These are phyloP conservation scores for Cyrtodaria siliqua DNA, from an alignment of 2,888 invertebrate species.

Conservation along the genomic window DNA sequence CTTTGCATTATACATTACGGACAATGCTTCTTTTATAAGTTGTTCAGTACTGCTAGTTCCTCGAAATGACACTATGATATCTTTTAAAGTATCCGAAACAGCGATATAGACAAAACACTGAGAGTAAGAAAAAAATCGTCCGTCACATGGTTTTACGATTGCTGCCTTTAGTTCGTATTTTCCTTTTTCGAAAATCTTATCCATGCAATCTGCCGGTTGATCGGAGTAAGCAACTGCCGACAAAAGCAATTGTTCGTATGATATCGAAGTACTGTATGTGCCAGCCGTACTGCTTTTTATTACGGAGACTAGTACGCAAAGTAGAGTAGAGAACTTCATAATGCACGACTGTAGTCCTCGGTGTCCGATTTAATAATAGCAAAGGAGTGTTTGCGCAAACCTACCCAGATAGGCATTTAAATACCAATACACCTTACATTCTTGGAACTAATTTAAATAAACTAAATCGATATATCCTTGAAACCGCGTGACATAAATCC, in stretches of 20 bases:
- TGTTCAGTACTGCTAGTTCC: constrained; percentile 48
- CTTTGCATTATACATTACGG: constrained; percentile 13
- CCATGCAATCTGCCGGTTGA: constrained; percentile 33
- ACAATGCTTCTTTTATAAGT: constrained; percentile 37
- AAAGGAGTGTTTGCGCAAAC: too few relatives aligned
- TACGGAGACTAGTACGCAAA: too few relatives aligned
- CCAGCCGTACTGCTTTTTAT: too few relatives aligned
- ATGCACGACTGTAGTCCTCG: too few relatives aligned
- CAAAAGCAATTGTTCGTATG: constrained; percentile 37
- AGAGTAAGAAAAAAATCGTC: constrained; percentile 43
- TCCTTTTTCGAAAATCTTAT: constrained; percentile 26
- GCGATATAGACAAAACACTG: constrained; percentile 37
- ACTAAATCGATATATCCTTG: too few relatives aligned
- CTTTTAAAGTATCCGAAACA: constrained; percentile 32
- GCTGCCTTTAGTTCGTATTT: constrained; percentile 21
- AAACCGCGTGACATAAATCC: too few relatives aligned
- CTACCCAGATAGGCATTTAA: too few relatives aligned
- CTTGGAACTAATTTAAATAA: too few relatives aligned
- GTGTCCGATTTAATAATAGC: too few relatives aligned
- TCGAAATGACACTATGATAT: constrained; percentile 51
- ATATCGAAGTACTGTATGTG: too few relatives aligned
- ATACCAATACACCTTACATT: too few relatives aligned
- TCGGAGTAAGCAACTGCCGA: constrained; percentile 53
- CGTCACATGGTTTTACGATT: constrained; percentile 30
- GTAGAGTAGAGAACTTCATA: too few relatives aligned